Base-by-base conservation (phyloP, 2,113 vertebrate species). In the Echinops telfairi region DNA sequence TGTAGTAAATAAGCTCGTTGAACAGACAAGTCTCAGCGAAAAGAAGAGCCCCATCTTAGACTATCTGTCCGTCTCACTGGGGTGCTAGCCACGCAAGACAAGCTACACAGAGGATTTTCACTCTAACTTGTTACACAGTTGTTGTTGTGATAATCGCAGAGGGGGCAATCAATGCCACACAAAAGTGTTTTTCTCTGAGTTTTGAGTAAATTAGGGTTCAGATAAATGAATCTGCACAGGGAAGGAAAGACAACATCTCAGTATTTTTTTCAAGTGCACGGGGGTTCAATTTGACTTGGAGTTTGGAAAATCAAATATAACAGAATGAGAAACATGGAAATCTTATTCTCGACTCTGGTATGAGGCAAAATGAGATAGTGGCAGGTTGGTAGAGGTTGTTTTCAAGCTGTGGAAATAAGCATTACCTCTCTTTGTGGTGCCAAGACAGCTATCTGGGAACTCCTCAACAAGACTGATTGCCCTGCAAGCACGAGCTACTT, bases 31-130 rank as follows among this genome's bases (percentile, higher is more conserved):
- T 96, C 95, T 87, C 90, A 94, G 89, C 94, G 83, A 82, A 97
- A 96, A 94, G 88, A 9, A 87, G 83, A 82, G 94, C 92, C 3
- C 31, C 66, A 70, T 93, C 70, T 97, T 89, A 84, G 95, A 88
- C 95, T 91, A 95, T 95, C 95, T 97, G 91, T 97, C 97, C 94
- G 90, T 94, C 96, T 94, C 97, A 22, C 2, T 88, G 84, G 96
- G 96, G 90, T 94, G 87, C 90, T 90, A 95, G 88, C 43, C 90
- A 95, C 94, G 91, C 58, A 89, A 96, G 91, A 95, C 80, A 53
- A 95, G 94, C 93, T 87, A 96, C 96, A 97, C 94, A 97, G 96
- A 98, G 95, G 91, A 96, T 96, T 97, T 97, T 95, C 95, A 95
- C 86, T 87, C 82, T 88, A 81, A 94, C 27, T 92, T 93, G 95